These are phyloP conservation scores for Xiphias gladius DNA, from an alignment of 2,113 vertebrate species.

Conservation along the genomic window DNA sequence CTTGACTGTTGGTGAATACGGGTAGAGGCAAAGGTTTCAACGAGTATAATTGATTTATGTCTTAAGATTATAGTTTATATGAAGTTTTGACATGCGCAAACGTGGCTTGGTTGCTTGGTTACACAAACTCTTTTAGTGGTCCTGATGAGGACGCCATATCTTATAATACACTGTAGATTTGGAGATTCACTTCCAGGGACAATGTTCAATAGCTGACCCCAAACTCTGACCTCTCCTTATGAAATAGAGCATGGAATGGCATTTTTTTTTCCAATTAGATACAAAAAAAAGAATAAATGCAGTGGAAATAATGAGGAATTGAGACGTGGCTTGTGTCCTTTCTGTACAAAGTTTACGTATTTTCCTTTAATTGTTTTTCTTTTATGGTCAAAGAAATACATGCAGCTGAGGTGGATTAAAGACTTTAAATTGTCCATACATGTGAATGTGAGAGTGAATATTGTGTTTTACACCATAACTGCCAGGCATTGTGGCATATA, in stretches of 20 bases:
- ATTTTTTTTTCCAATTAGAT: not conserved
- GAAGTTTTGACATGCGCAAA: not conserved
- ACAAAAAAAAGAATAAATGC: not conserved
- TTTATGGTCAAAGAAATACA: not conserved
- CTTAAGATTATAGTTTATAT: not conserved
- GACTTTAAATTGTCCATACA: not conserved
- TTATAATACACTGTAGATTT: not conserved
- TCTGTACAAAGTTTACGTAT: not conserved
- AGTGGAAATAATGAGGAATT: not conserved
- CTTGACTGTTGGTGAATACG: constrained; percentile 13
- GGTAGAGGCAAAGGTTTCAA: not conserved
- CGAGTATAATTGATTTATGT: not conserved
- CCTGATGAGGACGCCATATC: not conserved
- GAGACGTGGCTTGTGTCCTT: not conserved
- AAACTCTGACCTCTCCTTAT: not conserved
- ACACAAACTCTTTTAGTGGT: not conserved
- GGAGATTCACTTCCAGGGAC: not conserved
- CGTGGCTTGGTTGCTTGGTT: constrained; percentile 3
- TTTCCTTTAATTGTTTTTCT: not conserved
- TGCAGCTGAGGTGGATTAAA: not conserved
- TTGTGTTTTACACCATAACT: not conserved
- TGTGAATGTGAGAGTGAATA: not conserved
- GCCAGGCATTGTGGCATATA: not conserved
- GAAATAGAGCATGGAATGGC: too few relatives aligned
- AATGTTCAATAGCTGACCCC: not conserved